phyloP scores from a whole-genome alignment of 2,113 vertebrate species.

The Rhagologus leucostigma region DNA sequence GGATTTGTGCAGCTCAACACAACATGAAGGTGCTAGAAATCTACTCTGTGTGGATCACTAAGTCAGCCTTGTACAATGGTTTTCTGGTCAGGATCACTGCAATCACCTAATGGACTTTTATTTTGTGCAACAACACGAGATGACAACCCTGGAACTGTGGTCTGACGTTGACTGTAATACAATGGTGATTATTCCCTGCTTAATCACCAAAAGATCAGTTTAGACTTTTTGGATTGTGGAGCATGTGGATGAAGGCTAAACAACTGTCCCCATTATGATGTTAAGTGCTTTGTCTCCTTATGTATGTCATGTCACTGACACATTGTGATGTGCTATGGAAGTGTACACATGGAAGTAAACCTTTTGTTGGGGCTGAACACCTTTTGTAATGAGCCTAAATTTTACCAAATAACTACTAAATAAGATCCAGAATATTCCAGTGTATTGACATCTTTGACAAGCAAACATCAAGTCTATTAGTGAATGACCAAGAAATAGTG shows the following conservation, averaged over 20 bases:
- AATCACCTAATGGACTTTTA: not conserved
- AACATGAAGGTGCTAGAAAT: not conserved
- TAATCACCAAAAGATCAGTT: not conserved
- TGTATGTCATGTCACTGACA: not conserved
- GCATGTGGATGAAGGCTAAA: not conserved
- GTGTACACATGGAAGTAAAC: not conserved
- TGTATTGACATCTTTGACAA: not conserved
- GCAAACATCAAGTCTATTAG: not conserved
- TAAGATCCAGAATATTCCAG: not conserved
- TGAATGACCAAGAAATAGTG: not conserved
- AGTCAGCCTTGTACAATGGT: not conserved
- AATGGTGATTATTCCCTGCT: not conserved
- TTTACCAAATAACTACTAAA: not conserved
- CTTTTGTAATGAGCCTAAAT: not conserved
- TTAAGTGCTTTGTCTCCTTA: not conserved
- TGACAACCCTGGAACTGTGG: not conserved
- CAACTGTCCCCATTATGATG: not conserved
- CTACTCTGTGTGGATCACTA: not conserved
- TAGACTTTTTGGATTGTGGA: not conserved
- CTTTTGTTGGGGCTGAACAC: not conserved
- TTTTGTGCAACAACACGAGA: not conserved
- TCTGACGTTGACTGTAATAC: not conserved
- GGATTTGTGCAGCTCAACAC: not conserved
- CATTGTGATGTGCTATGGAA: not conserved
- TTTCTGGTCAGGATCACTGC: not conserved